Evolutionary conservation across 2,113 vertebrate genomes (phyloP).

Genomic region (Oxyruncus cristatus): DNA sequence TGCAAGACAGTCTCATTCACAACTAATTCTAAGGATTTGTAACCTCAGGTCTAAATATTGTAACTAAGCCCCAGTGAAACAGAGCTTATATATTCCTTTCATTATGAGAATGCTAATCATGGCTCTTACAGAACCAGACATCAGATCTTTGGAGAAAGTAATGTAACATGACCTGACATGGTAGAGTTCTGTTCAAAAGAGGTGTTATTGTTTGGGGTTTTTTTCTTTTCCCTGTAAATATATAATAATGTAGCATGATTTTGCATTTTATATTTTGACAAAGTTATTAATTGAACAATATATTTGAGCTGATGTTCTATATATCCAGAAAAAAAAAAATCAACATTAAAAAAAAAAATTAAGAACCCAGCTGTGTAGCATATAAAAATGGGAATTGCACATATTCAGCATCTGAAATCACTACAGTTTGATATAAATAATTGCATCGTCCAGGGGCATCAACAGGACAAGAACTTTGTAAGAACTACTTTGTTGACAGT

Average conservation of each 20-base stretch:
- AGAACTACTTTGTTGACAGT: conserved; percentile 8
- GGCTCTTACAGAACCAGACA: not conserved
- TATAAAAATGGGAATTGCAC: not conserved
- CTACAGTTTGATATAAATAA: not conserved
- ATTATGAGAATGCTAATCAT: not conserved
- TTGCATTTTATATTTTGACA: not conserved
- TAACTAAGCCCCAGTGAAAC: not conserved
- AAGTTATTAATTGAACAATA: not conserved
- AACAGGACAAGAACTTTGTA: not conserved
- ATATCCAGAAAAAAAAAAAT: not conserved
- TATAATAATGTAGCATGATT: not conserved
- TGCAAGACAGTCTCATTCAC: not conserved
- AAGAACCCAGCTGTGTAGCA: not conserved
- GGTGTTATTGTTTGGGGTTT: too few relatives aligned
- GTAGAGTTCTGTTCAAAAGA: not conserved
- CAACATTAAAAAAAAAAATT: not conserved
- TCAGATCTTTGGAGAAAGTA: not conserved
- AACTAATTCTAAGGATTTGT: not conserved
- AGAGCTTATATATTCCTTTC: not conserved
- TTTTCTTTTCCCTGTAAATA: not conserved
- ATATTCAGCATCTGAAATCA: not conserved
- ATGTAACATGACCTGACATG: not conserved
- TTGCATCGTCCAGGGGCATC: not conserved
- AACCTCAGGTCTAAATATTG: not conserved
- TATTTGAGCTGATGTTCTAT: not conserved